Evolutionary conservation across 2,797 vertebrate species (phyloP), one percentile per base, ranked within the genome.

Genomic region (Pangasius macronema): DNA sequence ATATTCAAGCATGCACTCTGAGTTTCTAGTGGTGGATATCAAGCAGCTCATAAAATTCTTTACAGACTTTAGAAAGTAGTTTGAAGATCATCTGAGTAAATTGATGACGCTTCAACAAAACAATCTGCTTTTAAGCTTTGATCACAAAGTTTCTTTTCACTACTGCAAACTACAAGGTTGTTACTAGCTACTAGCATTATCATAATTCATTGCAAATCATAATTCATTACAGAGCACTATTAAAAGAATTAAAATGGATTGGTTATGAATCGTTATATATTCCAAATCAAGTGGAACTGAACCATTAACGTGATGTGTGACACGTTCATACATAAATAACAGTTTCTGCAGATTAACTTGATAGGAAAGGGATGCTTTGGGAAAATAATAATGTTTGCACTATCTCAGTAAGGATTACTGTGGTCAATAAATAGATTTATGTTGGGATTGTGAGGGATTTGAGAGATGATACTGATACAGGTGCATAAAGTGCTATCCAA

Each of bases 381-480:
- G 83, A 76, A 82, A 77, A 55, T 53, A 63, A 14, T 75, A 30
- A 11, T 49, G 46, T 90, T 90, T 89, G 84, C 84, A 20, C 42
- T 86, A 86, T 81, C 83, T 91, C 83, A 83, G 9, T 36, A n/a
- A 8, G 83, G 90, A 91, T 91, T 89, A 90, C 79, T 87, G 86
- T 82, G 82, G 88, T 92, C 85, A 88, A 87, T 90, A 91, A 93
- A 93, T 91, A 92, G 91, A 91, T 82, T 91, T 88, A 88, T 92
- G 90, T 89, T 76, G 72, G 90, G 90, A 92, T 93, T 92, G 89
- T 86, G 57, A 86, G 76, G 70, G 90, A 91, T 89, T 89, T 81
- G 85, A 84, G 86, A 59, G 85, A 84, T 92, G 92, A 88, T 65
- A 87, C 46, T 83, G 57, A 86, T 85, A 81, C 68, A 72, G 55